Base-by-base conservation (phyloP, 2,888 invertebrate genomes). In the Thymelicus acteon region DNA sequence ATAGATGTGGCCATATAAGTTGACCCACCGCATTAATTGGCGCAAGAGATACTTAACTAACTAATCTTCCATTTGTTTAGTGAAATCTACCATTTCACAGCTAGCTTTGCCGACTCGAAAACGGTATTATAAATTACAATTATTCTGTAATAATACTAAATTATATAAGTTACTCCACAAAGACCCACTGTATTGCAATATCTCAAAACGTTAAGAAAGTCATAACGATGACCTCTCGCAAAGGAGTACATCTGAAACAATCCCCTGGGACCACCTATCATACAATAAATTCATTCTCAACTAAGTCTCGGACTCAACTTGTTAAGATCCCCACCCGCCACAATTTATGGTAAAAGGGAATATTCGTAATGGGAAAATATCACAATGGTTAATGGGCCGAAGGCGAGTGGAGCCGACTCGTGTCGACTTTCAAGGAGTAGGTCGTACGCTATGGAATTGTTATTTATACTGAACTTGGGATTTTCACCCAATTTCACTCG, bases 281-380 rank as follows among this genome's bases (percentile, higher is more conserved):
- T 76, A 80, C 82, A 81, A 87, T 90, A 89, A 89, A 90, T 89
- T 88, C 81, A 90, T 89, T 89, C 84, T 60, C 60, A 74, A 72
- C 76, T 77, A 78, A 83, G 79, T 80, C 81, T 68, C 62, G 64
- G 69, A 72, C 69, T 72, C 71, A 70, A 72, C 72, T 71, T 73
- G 68, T 72, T 72, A 70, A 71, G 61, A 72, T 73, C 48, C 65
- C 66, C 67, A 63, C 60, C 63, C 75, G 66, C 40, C 61, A 61
- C 67, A 74, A 74, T 73, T 75, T 73, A 75, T 72, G 65, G 67
- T 52, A 67, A 72, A 60, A 72, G 64, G 72, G 67, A 72, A 70
- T 68, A 66, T 67, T 58, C 69, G 67, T 75, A 75, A 75, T 66
- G 71, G 71, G 62, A 63, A 72, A 72, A 72, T 72, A 67, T 72